Conservation (phyloP, 2,113 vertebrate species). For the Oryzias celebensis region DNA sequence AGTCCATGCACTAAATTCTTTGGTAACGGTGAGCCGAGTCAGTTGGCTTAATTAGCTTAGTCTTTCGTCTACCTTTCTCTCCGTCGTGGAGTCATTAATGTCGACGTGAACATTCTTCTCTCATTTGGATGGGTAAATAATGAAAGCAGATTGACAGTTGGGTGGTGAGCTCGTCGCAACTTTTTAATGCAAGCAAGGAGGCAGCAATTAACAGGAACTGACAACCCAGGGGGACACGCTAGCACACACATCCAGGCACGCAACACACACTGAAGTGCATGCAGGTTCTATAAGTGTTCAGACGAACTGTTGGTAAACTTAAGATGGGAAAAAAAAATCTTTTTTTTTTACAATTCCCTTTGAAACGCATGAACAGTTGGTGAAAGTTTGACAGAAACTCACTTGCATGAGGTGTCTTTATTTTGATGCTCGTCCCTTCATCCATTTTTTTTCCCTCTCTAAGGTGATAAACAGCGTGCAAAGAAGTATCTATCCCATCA, state of each 20-base stretch:
- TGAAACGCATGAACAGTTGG: too few species aligned
- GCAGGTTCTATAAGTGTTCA: conserved; percentile 4
- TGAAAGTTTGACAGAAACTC: too few species aligned
- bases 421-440: conserved; percentile 9
- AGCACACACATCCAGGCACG: background rate
- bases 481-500: conserved; percentile 15
- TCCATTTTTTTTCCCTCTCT: background rate
- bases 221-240: conserved; percentile 57
- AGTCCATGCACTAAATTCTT: conserved; percentile 46
- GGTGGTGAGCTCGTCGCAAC: conserved; percentile 55
- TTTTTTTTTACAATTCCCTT: too few species aligned
- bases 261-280: conserved; percentile 8
- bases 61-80: conserved; percentile 43
- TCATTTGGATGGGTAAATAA: conserved; percentile 75
- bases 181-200: conserved; percentile 62
- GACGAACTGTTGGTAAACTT: conserved; percentile 18
- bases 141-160: conserved; percentile 65
- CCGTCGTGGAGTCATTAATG: conserved; percentile 68
- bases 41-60: conserved; percentile 64
- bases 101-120: conserved; percentile 70
- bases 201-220: conserved; percentile 70
- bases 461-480: conserved; percentile 20
- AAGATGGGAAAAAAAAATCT: background rate
- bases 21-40: conserved; percentile 56
- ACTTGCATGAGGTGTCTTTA: background rate